These are phyloP conservation scores for Stenchaetothrips biformis DNA, from an alignment of 2,888 invertebrate species.

Conservation along the genomic window DNA sequence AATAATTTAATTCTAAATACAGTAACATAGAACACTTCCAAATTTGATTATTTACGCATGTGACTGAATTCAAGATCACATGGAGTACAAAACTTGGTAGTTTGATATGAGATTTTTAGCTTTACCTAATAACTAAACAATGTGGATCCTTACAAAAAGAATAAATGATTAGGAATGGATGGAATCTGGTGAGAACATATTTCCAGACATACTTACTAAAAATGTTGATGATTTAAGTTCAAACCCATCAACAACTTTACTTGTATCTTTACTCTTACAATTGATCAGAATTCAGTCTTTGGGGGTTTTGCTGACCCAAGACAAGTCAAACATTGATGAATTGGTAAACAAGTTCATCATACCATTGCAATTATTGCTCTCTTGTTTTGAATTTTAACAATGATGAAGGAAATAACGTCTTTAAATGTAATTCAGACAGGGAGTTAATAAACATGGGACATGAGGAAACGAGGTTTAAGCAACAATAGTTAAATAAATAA, in stretches of 20 bases:
- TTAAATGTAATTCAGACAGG: too few species aligned
- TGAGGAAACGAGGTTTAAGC: too few species aligned
- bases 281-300: not conserved
- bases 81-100: not conserved
- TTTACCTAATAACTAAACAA: not conserved
- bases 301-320: not conserved
- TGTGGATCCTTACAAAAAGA: too few species aligned
- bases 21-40: conserved; percentile 1
- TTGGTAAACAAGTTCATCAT: not conserved
- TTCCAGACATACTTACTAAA: not conserved
- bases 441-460: too few species aligned
- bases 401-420: too few species aligned
- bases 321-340: not conserved
- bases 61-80: not conserved
- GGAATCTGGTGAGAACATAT: conserved; percentile 2
- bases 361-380: not conserved
- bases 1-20: conserved; percentile 18
- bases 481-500: too few species aligned
- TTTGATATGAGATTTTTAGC: not conserved
- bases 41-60: conserved; percentile 5
- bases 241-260: not conserved
- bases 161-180: conserved; percentile 16
- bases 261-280: not conserved
- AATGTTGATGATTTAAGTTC: not conserved
- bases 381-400: too few species aligned